Base-by-base conservation (phyloP, 1,140 invertebrate species). In the Grapholita molesta region DNA sequence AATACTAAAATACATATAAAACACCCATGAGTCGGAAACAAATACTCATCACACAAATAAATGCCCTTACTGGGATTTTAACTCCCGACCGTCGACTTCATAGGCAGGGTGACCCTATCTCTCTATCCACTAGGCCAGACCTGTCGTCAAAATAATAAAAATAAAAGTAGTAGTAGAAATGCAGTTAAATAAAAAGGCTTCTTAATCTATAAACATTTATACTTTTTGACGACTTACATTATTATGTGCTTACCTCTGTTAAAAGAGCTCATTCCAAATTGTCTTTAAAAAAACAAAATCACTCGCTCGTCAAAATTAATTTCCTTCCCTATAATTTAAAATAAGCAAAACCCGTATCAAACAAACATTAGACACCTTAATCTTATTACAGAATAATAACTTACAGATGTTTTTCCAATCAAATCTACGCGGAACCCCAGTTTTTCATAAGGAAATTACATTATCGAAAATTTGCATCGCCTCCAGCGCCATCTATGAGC, bases 381-480 rank as follows among this genome's bases (percentile, higher is more conserved):
- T 89, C 88, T 88, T 85, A 86, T 90, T 86, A 88, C 78, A 79
- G 83, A 85, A 86, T 88, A 89, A 88, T 83, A 88, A 84, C 86
- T 90, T 89, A 85, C 81, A 85, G 78, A 86, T 86, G 84, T 88
- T 90, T 89, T 88, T 71, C 75, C 82, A 89, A 90, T 89, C 88
- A 87, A 78, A 88, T 85, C 82, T 77, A 57, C 68, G 69, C 52
- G 57, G 57, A 70, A 64, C 64, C 86, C 83, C 83, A 86, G 85
- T 90, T 88, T 89, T 88, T 89, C 86, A 85, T 88, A 79, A 82
- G 77, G 77, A 89, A 85, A 89, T 86, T 88, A 85, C 80, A 82
- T 86, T 84, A 84, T 80, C 75, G 79, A 79, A 80, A 86, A 90
- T 91, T 91, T 89, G 80, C 89, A 91, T 89, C 68, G 87, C 87